Conservation (phyloP, 35 echinoderm and acorn worm species). For the Heliocidaris tuberculata region DNA sequence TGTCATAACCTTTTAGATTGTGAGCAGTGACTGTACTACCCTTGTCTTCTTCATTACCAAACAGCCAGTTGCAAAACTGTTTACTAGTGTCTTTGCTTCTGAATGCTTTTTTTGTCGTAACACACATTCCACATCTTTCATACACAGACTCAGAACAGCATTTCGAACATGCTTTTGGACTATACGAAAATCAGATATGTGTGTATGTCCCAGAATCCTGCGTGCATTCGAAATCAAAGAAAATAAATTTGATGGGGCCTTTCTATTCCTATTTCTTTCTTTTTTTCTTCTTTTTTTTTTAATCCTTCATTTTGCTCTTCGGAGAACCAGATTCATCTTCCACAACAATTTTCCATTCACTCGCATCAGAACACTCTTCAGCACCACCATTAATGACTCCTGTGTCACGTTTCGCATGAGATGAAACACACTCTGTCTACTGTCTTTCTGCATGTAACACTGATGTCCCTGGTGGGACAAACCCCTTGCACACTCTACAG, state of each 20-base stretch:
- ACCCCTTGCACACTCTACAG: too few species aligned
- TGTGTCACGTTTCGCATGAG: too few species aligned
- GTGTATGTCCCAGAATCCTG: background rate
- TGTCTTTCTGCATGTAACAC: too few species aligned
- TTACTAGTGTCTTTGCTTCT: background rate
- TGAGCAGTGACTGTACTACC: constrained; percentile 14
- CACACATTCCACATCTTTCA: constrained; percentile 40
- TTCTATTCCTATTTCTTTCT: constrained; percentile 9
- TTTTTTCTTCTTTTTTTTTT: too few species aligned
- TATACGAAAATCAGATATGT: constrained; percentile 62
- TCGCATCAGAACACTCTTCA: too few species aligned
- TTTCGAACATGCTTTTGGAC: constrained; percentile 49
- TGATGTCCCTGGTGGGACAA: too few species aligned
- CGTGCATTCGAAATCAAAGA: constrained; percentile 73
- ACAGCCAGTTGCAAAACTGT: background rate
- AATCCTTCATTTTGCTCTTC: too few species aligned
- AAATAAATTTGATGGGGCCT: constrained; percentile 37
- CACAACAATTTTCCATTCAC: too few species aligned
- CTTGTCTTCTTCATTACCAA: background rate
- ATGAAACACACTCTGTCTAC: too few species aligned
- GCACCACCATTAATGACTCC: too few species aligned
- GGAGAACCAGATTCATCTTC: too few species aligned
- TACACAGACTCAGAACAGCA: constrained; percentile 19
- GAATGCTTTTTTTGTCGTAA: constrained; percentile 33
- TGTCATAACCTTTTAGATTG: constrained; percentile 33